These are phyloP conservation scores for Notolepis coatsorum DNA, from an alignment of 2,797 vertebrate genomes.

Conservation along the genomic window DNA sequence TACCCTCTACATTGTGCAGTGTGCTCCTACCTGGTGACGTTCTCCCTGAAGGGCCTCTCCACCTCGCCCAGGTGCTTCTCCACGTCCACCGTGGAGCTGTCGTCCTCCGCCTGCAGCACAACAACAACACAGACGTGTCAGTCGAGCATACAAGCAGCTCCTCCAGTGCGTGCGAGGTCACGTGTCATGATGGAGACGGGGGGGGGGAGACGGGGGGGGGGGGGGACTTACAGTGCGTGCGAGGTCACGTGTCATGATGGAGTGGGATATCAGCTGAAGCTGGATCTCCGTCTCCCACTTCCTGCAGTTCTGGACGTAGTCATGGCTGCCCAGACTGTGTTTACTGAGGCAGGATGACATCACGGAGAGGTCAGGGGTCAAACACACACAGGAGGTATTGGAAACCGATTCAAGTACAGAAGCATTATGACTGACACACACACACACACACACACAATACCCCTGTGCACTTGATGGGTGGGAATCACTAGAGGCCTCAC, in stretches of 20 bases:
- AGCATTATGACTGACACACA: conserved; percentile 3
- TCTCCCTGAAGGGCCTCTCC: conserved; percentile 94
- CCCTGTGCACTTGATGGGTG: too few species aligned
- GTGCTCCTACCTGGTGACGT: conserved; percentile 86
- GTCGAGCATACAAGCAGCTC: not conserved
- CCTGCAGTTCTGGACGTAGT: conserved; percentile 96
- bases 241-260: conserved; percentile 87
- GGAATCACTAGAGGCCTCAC: too few species aligned
- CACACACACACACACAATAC: not conserved
- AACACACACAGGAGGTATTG: too few species aligned
- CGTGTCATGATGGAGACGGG: too few species aligned
- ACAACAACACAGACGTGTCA: conserved; percentile 7
- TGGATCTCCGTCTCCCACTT: conserved; percentile 98
- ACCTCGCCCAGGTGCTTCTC: conserved; percentile 88
- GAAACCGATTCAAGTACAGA: too few species aligned
- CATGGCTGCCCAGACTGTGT: conserved; percentile 95
- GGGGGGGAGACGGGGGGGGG: not conserved
- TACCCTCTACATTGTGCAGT: too few species aligned
- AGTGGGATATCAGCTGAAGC: conserved; percentile 89
- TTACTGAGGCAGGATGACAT: conserved; percentile 80
- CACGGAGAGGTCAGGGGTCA: conserved; percentile 20
- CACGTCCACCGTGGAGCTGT: conserved; percentile 84
- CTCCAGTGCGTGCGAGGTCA: not conserved
- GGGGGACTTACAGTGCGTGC: conserved; percentile 87
- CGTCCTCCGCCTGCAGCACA: conserved; percentile 88